A percentile compares a stretch with the other conserved stretches of the same genome.
phyloP scores from a whole-genome alignment of 2,113 vertebrate species.

The Dipodomys stephensi region DNA sequence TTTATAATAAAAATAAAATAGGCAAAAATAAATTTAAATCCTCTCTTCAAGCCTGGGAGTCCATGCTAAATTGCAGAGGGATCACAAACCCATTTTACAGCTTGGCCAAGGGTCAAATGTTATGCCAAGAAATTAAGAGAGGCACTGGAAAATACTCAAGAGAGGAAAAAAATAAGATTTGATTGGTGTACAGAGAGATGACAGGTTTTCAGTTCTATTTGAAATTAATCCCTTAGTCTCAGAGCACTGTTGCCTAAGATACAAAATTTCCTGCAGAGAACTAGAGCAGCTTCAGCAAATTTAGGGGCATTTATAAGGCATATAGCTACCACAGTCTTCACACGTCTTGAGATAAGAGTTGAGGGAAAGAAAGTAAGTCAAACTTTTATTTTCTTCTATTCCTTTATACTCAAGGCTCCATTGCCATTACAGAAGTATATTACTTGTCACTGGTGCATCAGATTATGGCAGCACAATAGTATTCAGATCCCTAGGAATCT shows the following conservation, averaged over 20 bases:
- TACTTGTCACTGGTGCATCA: background rate
- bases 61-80: background rate
- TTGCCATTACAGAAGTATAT: conserved; percentile 6
- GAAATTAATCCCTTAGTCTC: conserved; percentile 34
- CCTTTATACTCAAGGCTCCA: conserved; percentile 3
- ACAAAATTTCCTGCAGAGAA: background rate
- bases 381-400: background rate
- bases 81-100: conserved; percentile 16
- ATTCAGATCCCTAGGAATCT: background rate
- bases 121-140: background rate
- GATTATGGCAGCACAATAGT: background rate
- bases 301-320: background rate
- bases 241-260: background rate
- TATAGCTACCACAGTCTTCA: background rate
- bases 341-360: background rate
- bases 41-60: background rate
- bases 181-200: background rate
- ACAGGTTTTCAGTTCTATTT: background rate
- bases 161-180: conserved; percentile 1
- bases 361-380: background rate
- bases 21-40: background rate
- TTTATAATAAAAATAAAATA: background rate
- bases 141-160: background rate
- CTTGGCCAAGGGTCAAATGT: background rate
- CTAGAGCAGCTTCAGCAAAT: background rate